Evolutionary conservation across 2,113 vertebrate genomes (phyloP).

Genomic region (Alethe diademata): DNA sequence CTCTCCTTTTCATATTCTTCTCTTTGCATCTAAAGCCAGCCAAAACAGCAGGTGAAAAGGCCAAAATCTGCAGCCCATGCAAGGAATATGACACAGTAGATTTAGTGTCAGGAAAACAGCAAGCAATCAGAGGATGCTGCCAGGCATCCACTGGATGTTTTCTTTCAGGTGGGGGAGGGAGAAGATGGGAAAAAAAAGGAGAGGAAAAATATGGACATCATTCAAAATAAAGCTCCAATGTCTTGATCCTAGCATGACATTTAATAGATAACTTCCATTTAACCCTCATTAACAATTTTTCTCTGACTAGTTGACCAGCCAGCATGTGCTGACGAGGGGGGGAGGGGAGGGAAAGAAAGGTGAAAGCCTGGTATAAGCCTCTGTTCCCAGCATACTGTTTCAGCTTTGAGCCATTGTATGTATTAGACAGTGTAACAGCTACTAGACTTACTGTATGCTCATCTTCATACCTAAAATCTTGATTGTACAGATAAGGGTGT

Average conservation of each 20-base stretch:
- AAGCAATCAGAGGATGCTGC: slow-evolving; percentile 62
- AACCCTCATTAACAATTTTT: slow-evolving; percentile 80
- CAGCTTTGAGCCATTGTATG: slow-evolving; percentile 18
- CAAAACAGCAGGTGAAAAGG: slow-evolving; percentile 80
- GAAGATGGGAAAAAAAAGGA: slow-evolving; percentile 27
- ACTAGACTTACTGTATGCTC: background rate
- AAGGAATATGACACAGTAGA: slow-evolving; percentile 72
- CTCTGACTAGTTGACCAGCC: slow-evolving; percentile 74
- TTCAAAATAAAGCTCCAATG: slow-evolving; percentile 49
- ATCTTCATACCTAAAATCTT: background rate
- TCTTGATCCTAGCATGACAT: slow-evolving; percentile 68
- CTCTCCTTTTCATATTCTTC: slow-evolving; percentile 73
- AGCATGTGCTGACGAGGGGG: background rate
- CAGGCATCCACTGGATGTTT: slow-evolving; percentile 60
- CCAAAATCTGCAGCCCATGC: slow-evolving; percentile 76
- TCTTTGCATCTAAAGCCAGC: slow-evolving; percentile 78
- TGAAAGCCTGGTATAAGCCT: slow-evolving; percentile 47
- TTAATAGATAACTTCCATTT: slow-evolving; percentile 75
- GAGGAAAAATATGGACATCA: slow-evolving; percentile 42
- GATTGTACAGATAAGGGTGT: background rate
- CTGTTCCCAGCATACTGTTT: slow-evolving; percentile 22
- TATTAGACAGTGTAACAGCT: background rate
- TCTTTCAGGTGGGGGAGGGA: slow-evolving; percentile 37
- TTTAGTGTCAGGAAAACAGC: slow-evolving; percentile 77
- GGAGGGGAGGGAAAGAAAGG: slow-evolving; percentile 5